phyloP scores from a whole-genome alignment of 1,140 invertebrate species.

The roundworm (Caenorhabditis elegans) region DNA sequence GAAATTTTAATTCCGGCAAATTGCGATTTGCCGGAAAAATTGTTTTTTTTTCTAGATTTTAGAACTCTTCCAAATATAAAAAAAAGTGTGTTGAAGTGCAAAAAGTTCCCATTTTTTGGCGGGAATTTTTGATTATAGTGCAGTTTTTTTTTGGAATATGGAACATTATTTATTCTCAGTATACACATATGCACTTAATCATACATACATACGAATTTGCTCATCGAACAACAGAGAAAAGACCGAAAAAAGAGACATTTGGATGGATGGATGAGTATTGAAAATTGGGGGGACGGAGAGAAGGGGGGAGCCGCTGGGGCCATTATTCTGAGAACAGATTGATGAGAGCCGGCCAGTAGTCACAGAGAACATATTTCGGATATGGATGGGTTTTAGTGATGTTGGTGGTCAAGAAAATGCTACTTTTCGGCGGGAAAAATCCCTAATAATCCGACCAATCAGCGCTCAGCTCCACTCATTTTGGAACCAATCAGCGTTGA shows the following conservation, averaged over 20 bases:
- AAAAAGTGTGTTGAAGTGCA: slow-evolving; percentile 7
- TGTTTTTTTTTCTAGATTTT: too few relatives aligned
- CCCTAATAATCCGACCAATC: too few relatives aligned
- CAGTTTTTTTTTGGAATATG: not conserved
- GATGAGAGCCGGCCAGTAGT: not conserved
- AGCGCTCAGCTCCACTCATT: too few relatives aligned
- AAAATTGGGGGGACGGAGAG: not conserved
- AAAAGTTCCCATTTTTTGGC: not conserved
- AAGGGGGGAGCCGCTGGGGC: not conserved
- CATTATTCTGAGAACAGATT: slow-evolving; percentile 25
- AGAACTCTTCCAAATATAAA: not conserved
- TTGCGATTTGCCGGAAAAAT: too few relatives aligned
- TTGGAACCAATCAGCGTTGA: too few relatives aligned
- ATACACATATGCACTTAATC: not conserved
- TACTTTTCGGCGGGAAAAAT: too few relatives aligned
- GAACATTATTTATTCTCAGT: not conserved
- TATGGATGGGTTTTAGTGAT: not conserved
- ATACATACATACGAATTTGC: not conserved
- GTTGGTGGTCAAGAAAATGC: too few relatives aligned
- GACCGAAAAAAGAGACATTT: not conserved
- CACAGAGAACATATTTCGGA: too few relatives aligned
- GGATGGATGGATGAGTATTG: slow-evolving; percentile 28
- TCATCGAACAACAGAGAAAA: too few relatives aligned
- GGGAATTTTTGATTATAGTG: slow-evolving; percentile 9
- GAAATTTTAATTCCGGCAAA: too few relatives aligned